Base-by-base conservation (phyloP, 2,888 invertebrate genomes). In the Agrotis ipsilon region DNA sequence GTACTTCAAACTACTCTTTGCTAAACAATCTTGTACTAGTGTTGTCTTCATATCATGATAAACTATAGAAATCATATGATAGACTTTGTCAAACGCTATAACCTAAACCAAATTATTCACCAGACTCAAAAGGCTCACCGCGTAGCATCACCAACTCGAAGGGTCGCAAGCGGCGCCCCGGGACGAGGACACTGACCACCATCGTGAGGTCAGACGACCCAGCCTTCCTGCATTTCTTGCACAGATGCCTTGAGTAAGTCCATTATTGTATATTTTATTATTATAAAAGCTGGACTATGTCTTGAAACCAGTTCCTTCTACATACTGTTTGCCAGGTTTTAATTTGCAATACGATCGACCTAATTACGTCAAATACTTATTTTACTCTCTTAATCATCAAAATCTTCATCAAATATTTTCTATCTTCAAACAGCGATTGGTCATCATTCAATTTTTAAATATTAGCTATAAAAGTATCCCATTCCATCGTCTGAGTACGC, bases 81-180 rank as follows among this genome's bases (percentile, higher is more conserved):
- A 3, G 13, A 32, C 27, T 6, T 13, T 32, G 3, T 32, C 55
- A 55, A 55, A 55, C 32, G 55, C 32, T 18, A 6, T 32, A 55
- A 32, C 14, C 6, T 32, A 3, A n/a, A 55, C 14, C 11, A 27
- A 32, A 14, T 18, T 57, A 11, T 64, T 7, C 11, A 58, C 1
- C 94, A 98, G 98, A 98, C 94, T 98, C 99, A 49, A 98, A 98
- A 92, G 99, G 99, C 82, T 97, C 98, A 83, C 99, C 99, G 4
- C 97, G 99, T 77, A 98, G 98, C 90, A 97, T 98, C 87, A 98
- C 98, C 52, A 99, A 99, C 93, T 98, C 98, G 79, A 99, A 99
- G 93, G 99, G 99, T 1, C 97, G 98, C 86, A 99, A 99, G 94
- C 97, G 99, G 63, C 97, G 98, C 87, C 99, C 99, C 0, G 98